These are phyloP conservation scores for Agonopterix subpropinquella DNA, from an alignment of 2,888 invertebrate genomes.

Conservation along the genomic window DNA sequence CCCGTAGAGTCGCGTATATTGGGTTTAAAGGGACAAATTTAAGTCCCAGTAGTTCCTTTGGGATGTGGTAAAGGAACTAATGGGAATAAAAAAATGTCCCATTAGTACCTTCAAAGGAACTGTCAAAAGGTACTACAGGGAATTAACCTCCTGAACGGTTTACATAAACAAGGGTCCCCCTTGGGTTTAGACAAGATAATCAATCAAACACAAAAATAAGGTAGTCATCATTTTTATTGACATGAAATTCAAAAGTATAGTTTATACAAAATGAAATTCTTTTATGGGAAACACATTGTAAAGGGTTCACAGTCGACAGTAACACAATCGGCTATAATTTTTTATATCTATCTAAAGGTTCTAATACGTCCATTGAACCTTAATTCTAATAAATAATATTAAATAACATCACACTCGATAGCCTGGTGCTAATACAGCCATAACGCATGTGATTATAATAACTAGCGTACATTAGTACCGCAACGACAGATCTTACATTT, in stretches of 20 bases:
- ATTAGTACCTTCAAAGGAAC: too few species aligned
- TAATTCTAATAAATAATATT: conserved; percentile 25
- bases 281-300: conserved; percentile 23
- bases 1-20: too few species aligned
- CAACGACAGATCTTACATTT: conserved; percentile 5
- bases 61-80: too few species aligned
- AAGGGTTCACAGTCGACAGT: conserved; percentile 20
- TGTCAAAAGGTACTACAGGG: too few species aligned
- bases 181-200: not conserved
- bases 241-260: conserved; percentile 55
- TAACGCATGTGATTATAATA: conserved; percentile 1
- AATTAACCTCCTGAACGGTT: too few species aligned
- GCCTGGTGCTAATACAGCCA: conserved; percentile 14
- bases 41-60: too few species aligned
- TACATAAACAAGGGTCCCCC: too few species aligned
- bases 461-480: not conserved
- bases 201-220: conserved; percentile 1
- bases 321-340: conserved; percentile 15
- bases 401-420: conserved; percentile 28
- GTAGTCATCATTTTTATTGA: conserved; percentile 49
- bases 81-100: too few species aligned
- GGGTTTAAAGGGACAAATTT: too few species aligned
- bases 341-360: conserved; percentile 38
- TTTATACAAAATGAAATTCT: conserved; percentile 45
- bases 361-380: conserved; percentile 16